phyloP scores from a whole-genome alignment of 1,140 invertebrate genomes.

The Pogonus chalceus region DNA sequence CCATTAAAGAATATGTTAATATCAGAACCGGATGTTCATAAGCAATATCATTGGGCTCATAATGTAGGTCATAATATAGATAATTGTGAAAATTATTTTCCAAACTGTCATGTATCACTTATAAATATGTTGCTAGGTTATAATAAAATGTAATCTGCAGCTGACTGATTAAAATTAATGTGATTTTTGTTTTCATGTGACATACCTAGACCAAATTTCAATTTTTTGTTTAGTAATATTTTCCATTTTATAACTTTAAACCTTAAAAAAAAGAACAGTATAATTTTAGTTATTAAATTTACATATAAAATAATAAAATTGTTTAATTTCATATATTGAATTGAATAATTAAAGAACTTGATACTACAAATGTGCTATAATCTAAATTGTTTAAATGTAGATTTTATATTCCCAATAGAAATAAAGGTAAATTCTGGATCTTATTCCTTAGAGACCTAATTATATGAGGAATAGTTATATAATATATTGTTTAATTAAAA shows the following conservation, averaged over 20 bases:
- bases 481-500: no score
- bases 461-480: no score
- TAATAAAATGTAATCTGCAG: neutral
- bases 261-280: neutral
- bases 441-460: no score
- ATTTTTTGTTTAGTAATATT: neutral
- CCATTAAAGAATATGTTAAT: constrained; percentile 49
- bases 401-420: no score
- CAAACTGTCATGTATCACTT: neutral
- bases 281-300: neutral
- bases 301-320: neutral
- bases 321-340: neutral
- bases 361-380: no score
- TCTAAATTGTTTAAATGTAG: no score
- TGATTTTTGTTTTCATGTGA: no score
- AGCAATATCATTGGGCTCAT: constrained; percentile 54
- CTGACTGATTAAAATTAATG: neutral
- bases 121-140: neutral
- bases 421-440: no score
- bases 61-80: constrained; percentile 35
- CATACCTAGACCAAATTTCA: neutral
- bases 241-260: neutral
- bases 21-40: constrained; percentile 53
- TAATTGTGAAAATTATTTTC: neutral
- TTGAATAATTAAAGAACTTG: no score